Evolutionary conservation across 2,888 invertebrate species (phyloP), one percentile per base, ranked within the genome.

Genomic region (Phragmatobia fuliginosa): DNA sequence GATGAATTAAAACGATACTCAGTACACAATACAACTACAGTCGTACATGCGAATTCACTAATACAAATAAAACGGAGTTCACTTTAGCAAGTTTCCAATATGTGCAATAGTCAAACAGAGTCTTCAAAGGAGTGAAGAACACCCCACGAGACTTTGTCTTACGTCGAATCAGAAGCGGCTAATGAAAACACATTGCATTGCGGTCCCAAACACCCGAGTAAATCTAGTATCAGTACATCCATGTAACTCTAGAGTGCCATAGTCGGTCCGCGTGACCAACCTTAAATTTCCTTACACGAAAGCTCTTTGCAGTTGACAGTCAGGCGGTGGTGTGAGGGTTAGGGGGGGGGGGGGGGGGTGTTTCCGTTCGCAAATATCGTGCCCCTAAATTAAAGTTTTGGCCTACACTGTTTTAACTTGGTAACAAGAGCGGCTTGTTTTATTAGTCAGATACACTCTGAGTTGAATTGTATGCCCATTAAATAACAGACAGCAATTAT

Each of bases 261-360:
- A 74, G 77, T 67, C 69, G 77, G 84, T 78, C 88, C 85, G 88
- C 89, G 88, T 90, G 91, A 90, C 89, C 88, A 84, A 83, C 84
- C 89, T 89, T 86, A 91, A 91, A 90, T 91, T 90, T 90, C 87
- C 91, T 90, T 88, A 90, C 89, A 88, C 90, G 91, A 91, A 91
- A 88, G 87, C 90, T 88, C 87, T 89, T 90, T 92, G 92, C 90
- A 90, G 90, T 91, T 92, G 93, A 92, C 93, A 92, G 92, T 87
- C 72, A 80, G 83, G 83, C 74, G 83, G 82, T 73, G 77, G 75
- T 71, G 67, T 73, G 67, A 67, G 71, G 74, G 60, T 62, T 62
- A 18, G 33, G 61, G 56, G 45, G 64, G 70, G 52, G 70, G 52
- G 31, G 49, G 65, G 78, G 78, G 74, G 81, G 82, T 81, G 86